phyloP scores from a whole-genome alignment of 2,888 invertebrate genomes.

The Podotricha telesiphe region DNA sequence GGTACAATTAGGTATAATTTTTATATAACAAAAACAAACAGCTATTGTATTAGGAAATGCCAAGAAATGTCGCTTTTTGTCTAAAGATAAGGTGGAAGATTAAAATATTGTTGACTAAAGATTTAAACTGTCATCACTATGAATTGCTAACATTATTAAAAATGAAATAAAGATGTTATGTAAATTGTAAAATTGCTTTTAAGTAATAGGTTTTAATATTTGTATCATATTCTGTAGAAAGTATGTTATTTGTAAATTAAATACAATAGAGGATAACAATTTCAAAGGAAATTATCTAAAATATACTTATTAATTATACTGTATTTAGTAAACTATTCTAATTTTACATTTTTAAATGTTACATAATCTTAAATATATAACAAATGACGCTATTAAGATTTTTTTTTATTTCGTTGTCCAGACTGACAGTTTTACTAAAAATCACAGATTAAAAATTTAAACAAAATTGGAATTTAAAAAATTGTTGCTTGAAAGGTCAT shows the following conservation, averaged over 20 bases:
- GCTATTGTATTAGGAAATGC: background rate
- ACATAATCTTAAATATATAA: no score
- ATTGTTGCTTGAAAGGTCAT: background rate
- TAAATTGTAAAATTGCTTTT: no score
- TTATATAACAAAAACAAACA: background rate
- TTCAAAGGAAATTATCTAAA: background rate
- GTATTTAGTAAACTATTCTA: background rate
- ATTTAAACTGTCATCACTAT: background rate
- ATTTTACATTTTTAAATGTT: background rate
- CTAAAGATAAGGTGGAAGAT: slow-evolving; percentile 3
- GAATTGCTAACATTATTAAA: background rate
- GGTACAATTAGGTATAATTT: no score
- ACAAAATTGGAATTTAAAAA: background rate
- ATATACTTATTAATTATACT: background rate
- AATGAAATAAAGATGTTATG: no score
- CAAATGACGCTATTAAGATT: no score
- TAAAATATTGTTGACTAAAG: slow-evolving; percentile 3
- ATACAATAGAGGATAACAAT: background rate
- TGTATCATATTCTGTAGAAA: background rate
- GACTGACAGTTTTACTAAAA: background rate
- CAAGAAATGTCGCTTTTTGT: background rate
- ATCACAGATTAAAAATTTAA: background rate
- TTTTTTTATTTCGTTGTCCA: background rate
- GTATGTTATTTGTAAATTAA: background rate
- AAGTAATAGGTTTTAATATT: no score